These are phyloP conservation scores for Boulengeromyrus knoepffleri DNA, from an alignment of 2,113 vertebrate genomes.

Conservation along the genomic window DNA sequence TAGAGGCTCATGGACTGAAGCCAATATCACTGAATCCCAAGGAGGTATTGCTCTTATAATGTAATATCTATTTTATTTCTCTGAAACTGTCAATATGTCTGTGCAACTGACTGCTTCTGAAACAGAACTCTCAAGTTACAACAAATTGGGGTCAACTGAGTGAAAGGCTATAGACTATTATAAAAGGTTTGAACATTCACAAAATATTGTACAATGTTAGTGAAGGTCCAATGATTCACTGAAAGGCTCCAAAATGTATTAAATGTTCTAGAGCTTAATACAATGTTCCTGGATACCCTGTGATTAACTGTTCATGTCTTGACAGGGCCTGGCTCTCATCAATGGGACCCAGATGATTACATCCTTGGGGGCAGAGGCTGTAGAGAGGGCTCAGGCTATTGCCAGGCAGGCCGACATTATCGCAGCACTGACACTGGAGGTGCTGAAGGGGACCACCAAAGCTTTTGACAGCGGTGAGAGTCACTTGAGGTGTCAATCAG, in stretches of 20 bases:
- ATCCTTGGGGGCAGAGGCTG: conserved; percentile 88
- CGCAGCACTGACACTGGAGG: conserved; percentile 88
- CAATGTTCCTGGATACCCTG: neutral
- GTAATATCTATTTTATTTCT: neutral
- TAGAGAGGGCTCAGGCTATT: conserved; percentile 83
- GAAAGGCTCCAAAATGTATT: neutral
- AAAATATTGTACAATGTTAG: neutral
- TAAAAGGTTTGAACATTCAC: neutral
- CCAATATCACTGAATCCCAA: conserved; percentile 88
- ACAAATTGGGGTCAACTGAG: neutral
- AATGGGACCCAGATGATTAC: conserved; percentile 99
- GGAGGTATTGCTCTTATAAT: conserved; percentile 70
- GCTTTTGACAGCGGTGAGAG: conserved; percentile 90
- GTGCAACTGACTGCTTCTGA: neutral
- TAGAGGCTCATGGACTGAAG: conserved; percentile 88
- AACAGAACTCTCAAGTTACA: neutral
- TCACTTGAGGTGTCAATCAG: neutral
- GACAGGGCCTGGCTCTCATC: conserved; percentile 88
- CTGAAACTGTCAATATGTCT: neutral
- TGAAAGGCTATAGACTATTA: neutral
- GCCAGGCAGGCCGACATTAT: conserved; percentile 90
- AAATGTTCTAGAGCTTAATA: neutral
- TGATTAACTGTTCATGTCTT: neutral
- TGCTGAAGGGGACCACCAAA: conserved; percentile 92
- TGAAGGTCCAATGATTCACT: neutral